phyloP scores from a whole-genome alignment of 2,113 vertebrate genomes.

The Proterorhinus semilunaris region DNA sequence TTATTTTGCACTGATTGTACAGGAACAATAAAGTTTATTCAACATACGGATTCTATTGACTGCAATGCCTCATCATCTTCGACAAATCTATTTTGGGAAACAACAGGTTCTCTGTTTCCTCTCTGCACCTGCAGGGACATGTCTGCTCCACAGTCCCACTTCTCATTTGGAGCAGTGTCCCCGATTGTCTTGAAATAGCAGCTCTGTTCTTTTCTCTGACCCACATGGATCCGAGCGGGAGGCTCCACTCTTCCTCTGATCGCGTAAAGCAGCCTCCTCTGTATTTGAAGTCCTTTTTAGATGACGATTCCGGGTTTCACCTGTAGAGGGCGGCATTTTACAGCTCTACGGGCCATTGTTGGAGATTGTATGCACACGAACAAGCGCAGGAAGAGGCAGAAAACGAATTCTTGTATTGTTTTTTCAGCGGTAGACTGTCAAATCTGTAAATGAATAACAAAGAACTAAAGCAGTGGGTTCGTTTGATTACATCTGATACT shows the following conservation, averaged over 20 bases:
- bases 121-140: not conserved
- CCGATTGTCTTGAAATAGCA: constrained; percentile 63
- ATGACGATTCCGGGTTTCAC: not conserved
- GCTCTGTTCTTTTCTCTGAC: constrained; percentile 37
- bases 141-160: not conserved
- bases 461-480: too few species aligned
- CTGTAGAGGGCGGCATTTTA: constrained; percentile 47
- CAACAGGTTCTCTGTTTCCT: not conserved
- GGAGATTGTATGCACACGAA: too few species aligned
- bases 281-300: not conserved
- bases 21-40: too few species aligned
- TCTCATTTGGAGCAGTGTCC: constrained; percentile 46
- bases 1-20: too few species aligned
- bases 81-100: not conserved
- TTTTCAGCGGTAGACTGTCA: too few species aligned
- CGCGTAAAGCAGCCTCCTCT: not conserved
- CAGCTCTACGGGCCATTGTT: not conserved
- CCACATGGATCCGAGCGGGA: constrained; percentile 31
- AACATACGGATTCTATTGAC: too few species aligned
- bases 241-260: not conserved
- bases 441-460: too few species aligned
- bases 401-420: too few species aligned
- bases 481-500: too few species aligned
- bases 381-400: too few species aligned
- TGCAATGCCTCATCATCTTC: not conserved